These are phyloP conservation scores for Anastrepha obliqua DNA, from an alignment of 1,140 invertebrate species.

Conservation along the genomic window DNA sequence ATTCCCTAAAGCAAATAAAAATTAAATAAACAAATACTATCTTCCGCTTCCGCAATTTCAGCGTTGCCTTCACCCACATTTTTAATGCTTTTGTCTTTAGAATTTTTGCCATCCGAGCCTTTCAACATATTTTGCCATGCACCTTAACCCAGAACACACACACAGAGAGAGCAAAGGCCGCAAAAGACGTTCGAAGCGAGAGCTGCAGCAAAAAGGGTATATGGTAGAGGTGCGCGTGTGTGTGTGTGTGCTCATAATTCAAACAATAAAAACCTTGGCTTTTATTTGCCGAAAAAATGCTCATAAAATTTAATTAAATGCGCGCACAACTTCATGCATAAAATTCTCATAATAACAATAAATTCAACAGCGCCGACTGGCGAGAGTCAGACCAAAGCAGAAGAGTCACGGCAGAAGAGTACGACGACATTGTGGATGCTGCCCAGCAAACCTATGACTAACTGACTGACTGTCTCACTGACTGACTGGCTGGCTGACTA, in stretches of 20 bases:
- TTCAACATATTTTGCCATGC: neutral
- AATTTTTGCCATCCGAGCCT: too few species aligned
- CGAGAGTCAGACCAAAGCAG: neutral
- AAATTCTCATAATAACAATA: slow-evolving; percentile 73
- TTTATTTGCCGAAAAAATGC: slow-evolving; percentile 53
- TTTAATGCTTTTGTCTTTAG: neutral
- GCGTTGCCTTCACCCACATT: neutral
- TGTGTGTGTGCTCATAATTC: neutral
- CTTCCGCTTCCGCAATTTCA: neutral
- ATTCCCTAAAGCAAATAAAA: slow-evolving; percentile 52
- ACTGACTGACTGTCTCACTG: neutral
- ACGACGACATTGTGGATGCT: neutral
- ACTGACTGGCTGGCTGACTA: neutral
- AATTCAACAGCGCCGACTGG: slow-evolving; percentile 62
- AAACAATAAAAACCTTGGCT: slow-evolving; percentile 48
- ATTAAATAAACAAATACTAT: slow-evolving; percentile 43
- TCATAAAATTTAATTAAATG: slow-evolving; percentile 73
- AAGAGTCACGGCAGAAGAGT: neutral
- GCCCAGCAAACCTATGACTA: neutral
- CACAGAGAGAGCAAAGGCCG: neutral
- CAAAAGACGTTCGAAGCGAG: neutral
- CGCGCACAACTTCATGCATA: slow-evolving; percentile 69
- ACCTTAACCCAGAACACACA: neutral
- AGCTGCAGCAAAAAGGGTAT: neutral
- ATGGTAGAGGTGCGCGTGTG: neutral